Conservation (phyloP, 2,797 vertebrate species). For the Sebastiscus albofasciatus region DNA sequence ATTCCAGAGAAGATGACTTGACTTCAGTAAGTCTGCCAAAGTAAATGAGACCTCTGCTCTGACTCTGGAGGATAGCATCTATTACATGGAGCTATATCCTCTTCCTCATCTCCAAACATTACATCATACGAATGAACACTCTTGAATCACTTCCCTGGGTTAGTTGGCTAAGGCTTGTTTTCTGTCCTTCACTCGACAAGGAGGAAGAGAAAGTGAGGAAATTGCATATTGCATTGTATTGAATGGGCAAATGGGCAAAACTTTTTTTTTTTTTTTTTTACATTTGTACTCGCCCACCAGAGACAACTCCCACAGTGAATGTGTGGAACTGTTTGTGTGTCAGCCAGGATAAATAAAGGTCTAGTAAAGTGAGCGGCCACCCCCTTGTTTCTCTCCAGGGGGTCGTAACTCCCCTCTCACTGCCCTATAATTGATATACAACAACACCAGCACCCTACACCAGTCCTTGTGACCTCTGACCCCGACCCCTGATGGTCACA, state of each 20-base stretch:
- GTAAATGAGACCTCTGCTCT: conserved; percentile 66
- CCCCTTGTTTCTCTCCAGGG: conserved; percentile 48
- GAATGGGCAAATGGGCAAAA: neutral
- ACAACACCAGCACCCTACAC: conserved; percentile 77
- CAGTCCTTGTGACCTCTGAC: conserved; percentile 62
- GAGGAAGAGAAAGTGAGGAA: conserved; percentile 46
- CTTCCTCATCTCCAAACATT: conserved; percentile 46
- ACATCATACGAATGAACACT: conserved; percentile 61
- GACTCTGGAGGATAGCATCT: conserved; percentile 54
- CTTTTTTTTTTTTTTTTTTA: neutral
- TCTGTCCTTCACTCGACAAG: conserved; percentile 16
- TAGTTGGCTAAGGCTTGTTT: neutral
- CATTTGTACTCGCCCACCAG: neutral
- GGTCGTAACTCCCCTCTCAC: conserved; percentile 30
- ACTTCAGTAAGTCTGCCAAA: conserved; percentile 62
- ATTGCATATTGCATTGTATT: conserved; percentile 15
- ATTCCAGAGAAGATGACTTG: conserved; percentile 58
- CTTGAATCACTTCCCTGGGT: conserved; percentile 16
- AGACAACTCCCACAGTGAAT: conserved; percentile 11
- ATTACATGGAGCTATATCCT: conserved; percentile 44
- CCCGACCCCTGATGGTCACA: conserved; percentile 74
- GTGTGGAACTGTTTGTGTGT: conserved; percentile 28
- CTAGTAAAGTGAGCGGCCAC: conserved; percentile 30
- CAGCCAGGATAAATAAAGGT: conserved; percentile 59
- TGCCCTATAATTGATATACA: conserved; percentile 89